Evolutionary conservation across 92 coral and sea anemone species (phyloP), one percentile per base, ranked within the genome.

Genomic region (Actinernus sp.): DNA sequence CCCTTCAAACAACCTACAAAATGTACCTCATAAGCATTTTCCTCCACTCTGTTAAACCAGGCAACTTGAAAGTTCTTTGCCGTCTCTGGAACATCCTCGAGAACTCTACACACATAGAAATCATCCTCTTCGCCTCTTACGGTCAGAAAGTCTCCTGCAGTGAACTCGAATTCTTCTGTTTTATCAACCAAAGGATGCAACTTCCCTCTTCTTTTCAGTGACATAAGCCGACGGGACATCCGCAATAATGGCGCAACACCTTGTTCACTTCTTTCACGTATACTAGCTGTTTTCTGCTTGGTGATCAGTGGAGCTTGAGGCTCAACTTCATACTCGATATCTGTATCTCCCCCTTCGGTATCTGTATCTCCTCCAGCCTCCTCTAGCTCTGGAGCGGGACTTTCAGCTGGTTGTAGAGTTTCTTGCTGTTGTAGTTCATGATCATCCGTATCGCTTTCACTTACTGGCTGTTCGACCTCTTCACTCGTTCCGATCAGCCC

Each of bases 101-200:
- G 55, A 7, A 77, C 79, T 40, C 92, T 79, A 47, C 92, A 90
- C 26, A 90, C 84, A 57, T 80, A 90, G 51, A 90, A 90, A 66
- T 90, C 97, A 20, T 81, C 75, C 10, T 79, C 97, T 31, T 86
- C 97, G 29, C 97, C 97, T 26, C 97, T 85, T 12, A 90, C 92
- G 33, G 97, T 90, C 66, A 90, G 61, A 76, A 74, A 68, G 68
- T 90, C 97, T 6, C 86, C 92, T 1, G 92, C 97, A 66, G 44
- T 63, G 66, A 80, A 90, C 76, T 90, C 97, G 54, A 90, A 90
- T 80, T 90, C 92, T 0, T 86, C 73, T 8, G 91, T 74, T 49
- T 65, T 21, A 26, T 90, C 97, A 14, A 55, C 67, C 49, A 86
- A 25, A 2, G 88, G 72, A 16, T 60, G 55, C 19, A 76, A 13